Evolutionary conservation across 2,113 vertebrate genomes (phyloP), one percentile per base, ranked within the genome.

Genomic region (Platichthys stellatus): DNA sequence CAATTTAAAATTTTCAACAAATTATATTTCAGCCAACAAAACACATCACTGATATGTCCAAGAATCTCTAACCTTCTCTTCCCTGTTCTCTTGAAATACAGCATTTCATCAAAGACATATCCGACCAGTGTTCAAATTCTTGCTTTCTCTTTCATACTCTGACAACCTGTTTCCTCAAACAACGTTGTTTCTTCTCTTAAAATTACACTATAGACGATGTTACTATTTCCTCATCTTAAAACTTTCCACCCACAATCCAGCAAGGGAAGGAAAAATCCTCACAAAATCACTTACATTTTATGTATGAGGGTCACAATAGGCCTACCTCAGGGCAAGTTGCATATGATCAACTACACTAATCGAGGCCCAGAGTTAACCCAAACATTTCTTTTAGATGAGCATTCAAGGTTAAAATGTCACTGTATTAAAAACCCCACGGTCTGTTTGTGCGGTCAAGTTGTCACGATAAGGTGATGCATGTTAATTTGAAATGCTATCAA

Each of bases 211-310:
- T 31, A 31, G 31, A 31, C 31, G 31, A 31, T 31, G 6, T 31
- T 14, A 57, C 45, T 18, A 26, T 53, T 21, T 58, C 45, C 26
- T 62, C 23, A 23, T 23, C 59, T 47, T 20, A 12, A 21, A 80
- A 54, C 72, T 15, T 9, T 31, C 51, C 74, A 58, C 62, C 80
- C 73, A 72, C 58, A 35, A 59, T 68, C 51, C 69, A 68, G 74
- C 35, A 71, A 65, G 59, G 35, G 4, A 63, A 49, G 2, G 4
- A 7, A 72, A 72, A 38, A 35, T 24, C 31, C 31, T 20, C 2
- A 49, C 6, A 49, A 47, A 14, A 45, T 45, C 43, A 3, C 43
- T 38, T 38, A 31, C 31, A 31, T 38, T 38, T 38, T 38, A 31
- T 31, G 31, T 28, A 28, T 28, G 28, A 28, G 31, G 31, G 31